A percentile compares a stretch with the other conserved stretches of the same genome.
These are phyloP conservation scores for Solea solea DNA, from an alignment of 2,113 vertebrate genomes.

Conservation along the genomic window DNA sequence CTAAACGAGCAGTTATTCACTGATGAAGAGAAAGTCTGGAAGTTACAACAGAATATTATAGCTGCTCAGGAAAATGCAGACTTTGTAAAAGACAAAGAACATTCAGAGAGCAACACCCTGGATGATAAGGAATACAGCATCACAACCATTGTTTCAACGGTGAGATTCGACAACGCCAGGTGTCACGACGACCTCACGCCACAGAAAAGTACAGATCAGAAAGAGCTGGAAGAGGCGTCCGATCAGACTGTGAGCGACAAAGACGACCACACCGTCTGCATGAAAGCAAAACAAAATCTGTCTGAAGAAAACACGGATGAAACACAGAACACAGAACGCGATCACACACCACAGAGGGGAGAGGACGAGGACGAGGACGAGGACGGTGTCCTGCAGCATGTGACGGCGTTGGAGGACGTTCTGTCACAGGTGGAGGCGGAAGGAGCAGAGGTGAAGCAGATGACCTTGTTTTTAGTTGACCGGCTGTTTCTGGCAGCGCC, in stretches of 20 bases:
- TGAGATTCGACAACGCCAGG: background rate
- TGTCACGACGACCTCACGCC: background rate
- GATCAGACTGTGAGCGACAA: conserved; percentile 20
- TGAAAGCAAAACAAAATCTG: background rate
- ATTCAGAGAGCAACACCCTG: background rate
- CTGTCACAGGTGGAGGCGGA: conserved; percentile 24
- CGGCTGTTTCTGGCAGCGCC: conserved; percentile 68
- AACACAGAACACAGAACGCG: background rate
- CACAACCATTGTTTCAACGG: background rate
- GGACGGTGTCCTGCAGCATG: background rate
- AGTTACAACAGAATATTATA: background rate
- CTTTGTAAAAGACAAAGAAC: background rate
- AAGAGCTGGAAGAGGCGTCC: conserved; percentile 2
- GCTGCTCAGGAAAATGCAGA: background rate
- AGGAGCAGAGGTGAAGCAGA: conserved; percentile 27
- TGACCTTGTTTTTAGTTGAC: conserved; percentile 71
- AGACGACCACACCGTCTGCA: background rate
- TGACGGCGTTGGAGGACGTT: conserved; percentile 8
- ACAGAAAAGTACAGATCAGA: background rate
- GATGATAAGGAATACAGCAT: conserved; percentile 5
- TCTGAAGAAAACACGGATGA: conserved; percentile 1
- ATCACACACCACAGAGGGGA: background rate
- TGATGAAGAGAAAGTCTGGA: background rate
- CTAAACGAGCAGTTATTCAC: background rate
- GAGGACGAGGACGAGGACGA: background rate